These are phyloP conservation scores for Theodoxus fluviatilis DNA, from an alignment of 2,888 invertebrate genomes.

Conservation along the genomic window DNA sequence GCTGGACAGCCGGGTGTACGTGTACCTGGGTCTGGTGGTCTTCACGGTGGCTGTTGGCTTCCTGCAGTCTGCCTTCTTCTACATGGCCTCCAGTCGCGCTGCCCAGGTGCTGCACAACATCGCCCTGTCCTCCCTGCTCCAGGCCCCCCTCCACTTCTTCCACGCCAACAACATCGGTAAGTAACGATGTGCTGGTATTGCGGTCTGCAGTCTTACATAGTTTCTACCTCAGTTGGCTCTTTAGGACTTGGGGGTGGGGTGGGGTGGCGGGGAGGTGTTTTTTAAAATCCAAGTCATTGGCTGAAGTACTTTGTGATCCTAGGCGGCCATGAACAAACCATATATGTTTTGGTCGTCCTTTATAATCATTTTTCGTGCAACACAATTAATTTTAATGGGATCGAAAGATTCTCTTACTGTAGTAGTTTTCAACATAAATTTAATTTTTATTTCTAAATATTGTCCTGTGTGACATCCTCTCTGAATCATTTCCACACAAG, in stretches of 20 bases:
- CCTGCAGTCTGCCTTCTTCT: slow-evolving; percentile 41
- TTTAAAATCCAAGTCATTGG: too few relatives aligned
- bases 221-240: too few relatives aligned
- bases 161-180: slow-evolving; percentile 36
- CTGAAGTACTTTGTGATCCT: too few relatives aligned
- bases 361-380: neutral
- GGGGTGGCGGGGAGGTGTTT: too few relatives aligned
- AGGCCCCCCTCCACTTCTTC: slow-evolving; percentile 42
- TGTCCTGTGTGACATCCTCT: too few relatives aligned
- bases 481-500: too few relatives aligned
- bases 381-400: too few relatives aligned
- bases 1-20: slow-evolving; percentile 36
- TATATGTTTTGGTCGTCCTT: neutral
- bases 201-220: too few relatives aligned
- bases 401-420: neutral
- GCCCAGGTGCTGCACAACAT: slow-evolving; percentile 37
- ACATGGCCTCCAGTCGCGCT: slow-evolving; percentile 36
- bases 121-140: slow-evolving; percentile 38
- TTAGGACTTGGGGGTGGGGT: too few relatives aligned
- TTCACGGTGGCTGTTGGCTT: slow-evolving; percentile 38
- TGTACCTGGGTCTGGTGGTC: slow-evolving; percentile 40
- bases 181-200: too few relatives aligned
- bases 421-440: neutral
- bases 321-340: neutral
- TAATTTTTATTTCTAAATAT: too few relatives aligned